Evolutionary conservation across 2,888 invertebrate genomes (phyloP).

Genomic region (Melitaea athalia): DNA sequence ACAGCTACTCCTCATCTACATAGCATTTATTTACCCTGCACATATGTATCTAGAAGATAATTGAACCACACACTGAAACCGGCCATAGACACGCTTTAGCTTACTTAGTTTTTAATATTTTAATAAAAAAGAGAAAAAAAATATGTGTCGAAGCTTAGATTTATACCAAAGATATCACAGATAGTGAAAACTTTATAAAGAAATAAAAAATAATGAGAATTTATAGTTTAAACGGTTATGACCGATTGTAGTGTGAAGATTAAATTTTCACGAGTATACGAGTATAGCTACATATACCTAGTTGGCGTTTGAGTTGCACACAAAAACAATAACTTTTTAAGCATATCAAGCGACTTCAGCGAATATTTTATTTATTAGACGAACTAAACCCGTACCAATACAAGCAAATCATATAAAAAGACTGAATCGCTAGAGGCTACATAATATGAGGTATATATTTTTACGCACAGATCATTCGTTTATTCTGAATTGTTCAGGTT

Average conservation of each 20-base stretch:
- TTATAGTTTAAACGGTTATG: conserved; percentile 1
- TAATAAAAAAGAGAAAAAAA: not conserved
- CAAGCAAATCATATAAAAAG: conserved; percentile 58
- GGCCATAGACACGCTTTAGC: not conserved
- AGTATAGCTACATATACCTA: conserved; percentile 46
- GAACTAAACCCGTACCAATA: conserved; percentile 46
- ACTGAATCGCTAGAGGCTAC: conserved; percentile 62
- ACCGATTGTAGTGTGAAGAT: conserved; percentile 20
- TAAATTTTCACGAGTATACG: conserved; percentile 15
- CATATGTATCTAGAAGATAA: conserved; percentile 49
- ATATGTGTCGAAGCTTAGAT: not conserved
- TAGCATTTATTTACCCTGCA: conserved; percentile 60
- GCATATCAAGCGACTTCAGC: conserved; percentile 49
- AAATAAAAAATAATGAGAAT: not conserved
- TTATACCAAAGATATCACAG: conserved; percentile 14
- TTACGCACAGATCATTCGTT: conserved; percentile 26
- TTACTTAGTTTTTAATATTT: not conserved
- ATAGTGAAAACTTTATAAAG: conserved; percentile 1
- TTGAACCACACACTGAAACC: conserved; percentile 22
- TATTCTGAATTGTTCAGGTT: not conserved
- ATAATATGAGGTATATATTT: conserved; percentile 75
- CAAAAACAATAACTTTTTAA: conserved; percentile 44
- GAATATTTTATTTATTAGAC: conserved; percentile 44
- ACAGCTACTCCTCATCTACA: conserved; percentile 42
- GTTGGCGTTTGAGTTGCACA: conserved; percentile 50